Evolutionary conservation across 2,888 invertebrate genomes (phyloP).

Genomic region (Melitaea athalia): DNA sequence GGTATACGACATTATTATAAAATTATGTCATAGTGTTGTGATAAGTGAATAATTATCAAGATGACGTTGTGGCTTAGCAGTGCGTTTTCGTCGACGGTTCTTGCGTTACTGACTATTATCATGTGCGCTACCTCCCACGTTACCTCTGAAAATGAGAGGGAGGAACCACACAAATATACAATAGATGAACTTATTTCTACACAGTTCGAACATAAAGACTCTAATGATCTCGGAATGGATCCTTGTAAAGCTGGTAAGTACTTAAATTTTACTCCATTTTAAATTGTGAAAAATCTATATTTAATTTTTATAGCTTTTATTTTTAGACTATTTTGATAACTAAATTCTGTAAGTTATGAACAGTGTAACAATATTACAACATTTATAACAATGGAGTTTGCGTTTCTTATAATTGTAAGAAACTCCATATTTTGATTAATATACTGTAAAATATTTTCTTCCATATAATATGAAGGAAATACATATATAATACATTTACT

Average conservation of each 20-base stretch:
- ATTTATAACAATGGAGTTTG: too few relatives aligned
- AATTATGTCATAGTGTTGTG: slow-evolving; percentile 64
- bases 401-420: too few relatives aligned
- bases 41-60: slow-evolving; percentile 51
- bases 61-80: slow-evolving; percentile 61
- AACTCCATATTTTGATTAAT: too few relatives aligned
- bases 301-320: neutral
- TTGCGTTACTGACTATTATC: slow-evolving; percentile 58
- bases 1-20: slow-evolving; percentile 45
- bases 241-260: slow-evolving; percentile 93
- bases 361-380: too few relatives aligned
- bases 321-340: neutral
- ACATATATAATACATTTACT: too few relatives aligned
- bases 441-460: too few relatives aligned
- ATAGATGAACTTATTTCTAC: slow-evolving; percentile 85
- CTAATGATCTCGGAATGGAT: slow-evolving; percentile 90
- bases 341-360: too few relatives aligned
- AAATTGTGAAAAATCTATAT: neutral
- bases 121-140: slow-evolving; percentile 52
- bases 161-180: slow-evolving; percentile 80
- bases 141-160: slow-evolving; percentile 58
- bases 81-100: slow-evolving; percentile 52
- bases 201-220: slow-evolving; percentile 86
- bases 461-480: too few relatives aligned
- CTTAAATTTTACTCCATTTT: neutral